Evolutionary conservation across 2,113 vertebrate species (phyloP), one percentile per base, ranked within the genome.

Genomic region (Callionymus lyra): DNA sequence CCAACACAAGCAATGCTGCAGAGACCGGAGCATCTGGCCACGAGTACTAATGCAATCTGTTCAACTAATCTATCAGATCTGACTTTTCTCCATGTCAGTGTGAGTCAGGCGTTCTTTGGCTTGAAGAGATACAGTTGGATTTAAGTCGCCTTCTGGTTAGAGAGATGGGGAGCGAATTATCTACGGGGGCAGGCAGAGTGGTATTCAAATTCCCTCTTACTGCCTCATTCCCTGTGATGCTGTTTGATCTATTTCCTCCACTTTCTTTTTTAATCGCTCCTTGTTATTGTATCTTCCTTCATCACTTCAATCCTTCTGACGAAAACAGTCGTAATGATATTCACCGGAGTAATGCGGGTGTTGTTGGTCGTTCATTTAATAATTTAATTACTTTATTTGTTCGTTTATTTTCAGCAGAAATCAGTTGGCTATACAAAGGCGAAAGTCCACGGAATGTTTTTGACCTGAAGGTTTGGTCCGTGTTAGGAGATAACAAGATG

Each of bases 201-300:
- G 35, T 44, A 65, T 68, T 61, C 67, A 55, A 46, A 53, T 44
- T 49, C 51, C 13, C 43, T 35, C 38, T 38, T 16, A 41, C 52
- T 71, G 56, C 45, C 39, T 58, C 47, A 72, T 77, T 73, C 72
- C 46, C 31, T 65, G 53, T 70, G 68, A 76, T 65, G 67, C 39
- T 6, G 44, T 74, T 72, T 72, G 68, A 72, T 65, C 65, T 64
- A 6, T 0, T 6, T 31, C 46, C 54, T 59, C 50, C 38, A 60
- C 64, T 57, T 47, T 50, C 21, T 31, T 15, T 9, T 12, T 16
- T 12, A 12, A 4, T 27, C 8, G 21, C 21, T 27, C n/a, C n/a
- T 4, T 27, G 21, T 27, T 27, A 27, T 39, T 40, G 16, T 39
- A 41, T 44, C 41, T 15, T 17, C 8, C 13, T 49, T 69, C 59